Conservation (phyloP, 2,113 vertebrate genomes). For the Poicephalus meyeri region DNA sequence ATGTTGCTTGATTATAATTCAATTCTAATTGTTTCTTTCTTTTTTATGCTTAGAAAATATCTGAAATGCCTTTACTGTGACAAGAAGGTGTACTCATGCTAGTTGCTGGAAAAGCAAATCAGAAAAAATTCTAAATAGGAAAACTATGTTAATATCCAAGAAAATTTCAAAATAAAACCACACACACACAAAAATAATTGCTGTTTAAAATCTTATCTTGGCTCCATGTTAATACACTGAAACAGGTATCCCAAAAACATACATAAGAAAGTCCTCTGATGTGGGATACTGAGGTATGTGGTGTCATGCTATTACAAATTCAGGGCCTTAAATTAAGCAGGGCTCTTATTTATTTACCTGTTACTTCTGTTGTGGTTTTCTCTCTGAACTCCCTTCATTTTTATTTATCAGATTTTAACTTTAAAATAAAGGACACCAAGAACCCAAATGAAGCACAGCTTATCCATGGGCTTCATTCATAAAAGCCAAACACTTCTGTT, state of each 20-base stretch:
- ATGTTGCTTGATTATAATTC: slow-evolving; percentile 7
- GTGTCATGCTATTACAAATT: not conserved
- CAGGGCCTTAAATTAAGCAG: not conserved
- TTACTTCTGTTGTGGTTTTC: not conserved
- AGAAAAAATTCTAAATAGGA: not conserved
- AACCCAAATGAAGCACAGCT: not conserved
- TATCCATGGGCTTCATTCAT: not conserved
- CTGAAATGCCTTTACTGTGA: not conserved
- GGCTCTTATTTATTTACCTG: not conserved
- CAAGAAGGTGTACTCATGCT: not conserved
- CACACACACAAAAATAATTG: not conserved
- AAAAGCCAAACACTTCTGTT: not conserved
- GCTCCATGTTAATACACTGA: not conserved
- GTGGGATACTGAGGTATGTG: not conserved
- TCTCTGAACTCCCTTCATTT: not conserved
- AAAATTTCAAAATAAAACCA: not conserved
- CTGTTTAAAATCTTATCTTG: not conserved
- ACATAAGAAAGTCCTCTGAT: not conserved
- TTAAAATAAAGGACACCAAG: not conserved
- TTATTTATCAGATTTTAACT: not conserved
- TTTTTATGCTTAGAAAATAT: not conserved
- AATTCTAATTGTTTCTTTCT: not conserved
- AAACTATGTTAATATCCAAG: not conserved
- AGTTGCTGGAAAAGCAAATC: not conserved
- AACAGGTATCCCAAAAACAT: not conserved